Evolutionary conservation across 2,797 vertebrate species (phyloP), one percentile per base, ranked within the genome.

Genomic region (Melopsittacus undulatus): DNA sequence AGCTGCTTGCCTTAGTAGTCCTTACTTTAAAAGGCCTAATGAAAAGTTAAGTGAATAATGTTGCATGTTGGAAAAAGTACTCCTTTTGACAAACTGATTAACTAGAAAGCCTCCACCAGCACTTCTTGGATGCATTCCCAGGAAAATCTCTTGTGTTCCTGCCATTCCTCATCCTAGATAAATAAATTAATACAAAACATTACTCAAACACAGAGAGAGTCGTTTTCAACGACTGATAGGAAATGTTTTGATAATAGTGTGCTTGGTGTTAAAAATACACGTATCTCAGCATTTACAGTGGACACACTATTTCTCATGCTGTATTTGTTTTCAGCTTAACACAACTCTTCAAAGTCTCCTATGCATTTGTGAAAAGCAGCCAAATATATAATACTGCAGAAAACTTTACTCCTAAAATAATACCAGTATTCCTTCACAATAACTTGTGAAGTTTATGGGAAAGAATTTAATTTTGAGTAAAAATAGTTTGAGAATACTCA

Each of bases 41-140:
- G 78, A 72, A 93, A 94, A 73, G 80, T 68, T 83, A 93, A 89
- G 64, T 90, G 83, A 89, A 54, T 79, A 64, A 92, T 59, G 62
- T 7, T 73, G 22, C 88, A 78, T 10, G 43, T 40, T 92, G 38
- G 45, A 95, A 91, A 94, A 48, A 75, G 27, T 54, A 59, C 52
- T 96, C 75, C 52, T 96, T 78, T 48, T 72, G 76, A 92, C 88
- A 90, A 87, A 81, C n/a, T 87, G 93, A 89, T 70, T 83, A 90
- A 62, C 61, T 73, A 75, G 73, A 89, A 86, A 82, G 36, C 43
- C 84, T 92, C 79, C n/a, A 64, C 69, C n/a, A 87, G 29, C 7
- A 7, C 81, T 86, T 87, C 64, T 75, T 73, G 87, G 89, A 92
- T 36, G 67, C 19, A 67, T 90, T 95, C 78, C 69, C 61, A 83